These are phyloP conservation scores for Idaea dimidiata DNA, from an alignment of 2,888 invertebrate genomes.

Conservation along the genomic window DNA sequence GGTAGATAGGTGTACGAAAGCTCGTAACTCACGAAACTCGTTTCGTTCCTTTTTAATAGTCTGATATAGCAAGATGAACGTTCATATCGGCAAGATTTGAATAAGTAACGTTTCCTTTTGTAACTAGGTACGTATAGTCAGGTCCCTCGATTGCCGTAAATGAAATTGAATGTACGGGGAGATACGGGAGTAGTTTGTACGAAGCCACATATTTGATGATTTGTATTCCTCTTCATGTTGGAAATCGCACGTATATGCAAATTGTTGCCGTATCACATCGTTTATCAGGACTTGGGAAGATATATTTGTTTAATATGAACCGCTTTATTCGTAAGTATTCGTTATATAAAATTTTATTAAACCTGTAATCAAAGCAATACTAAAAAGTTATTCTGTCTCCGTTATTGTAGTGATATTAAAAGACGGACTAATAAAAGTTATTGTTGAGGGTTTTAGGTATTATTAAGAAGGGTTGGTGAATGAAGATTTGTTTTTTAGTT, in stretches of 20 bases:
- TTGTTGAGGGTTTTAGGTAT: background rate
- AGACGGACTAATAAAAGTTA: background rate
- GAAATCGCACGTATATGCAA: conserved; percentile 27
- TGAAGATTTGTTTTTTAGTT: too few species aligned
- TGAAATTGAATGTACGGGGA: conserved; percentile 23
- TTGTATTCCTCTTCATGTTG: conserved; percentile 24
- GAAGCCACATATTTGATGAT: conserved; percentile 20
- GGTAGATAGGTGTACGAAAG: background rate
- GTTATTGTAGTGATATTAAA: background rate
- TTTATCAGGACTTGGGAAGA: conserved; percentile 12
- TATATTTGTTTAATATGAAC: conserved; percentile 5
- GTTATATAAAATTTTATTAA: background rate
- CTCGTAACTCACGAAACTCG: background rate
- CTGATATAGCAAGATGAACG: background rate
- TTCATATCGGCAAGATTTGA: background rate
- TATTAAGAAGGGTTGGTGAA: background rate
- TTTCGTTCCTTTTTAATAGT: background rate
- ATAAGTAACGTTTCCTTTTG: background rate
- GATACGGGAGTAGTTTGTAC: conserved; percentile 18
- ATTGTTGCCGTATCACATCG: conserved; percentile 15
- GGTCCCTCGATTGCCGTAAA: conserved; percentile 3
- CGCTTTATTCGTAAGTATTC: background rate
- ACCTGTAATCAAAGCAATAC: conserved; percentile 2
- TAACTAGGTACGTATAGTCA: conserved; percentile 8
- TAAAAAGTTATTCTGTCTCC: background rate